Evolutionary conservation across 2,797 vertebrate species (phyloP).

Genomic region (Cyclopterus lumpus): DNA sequence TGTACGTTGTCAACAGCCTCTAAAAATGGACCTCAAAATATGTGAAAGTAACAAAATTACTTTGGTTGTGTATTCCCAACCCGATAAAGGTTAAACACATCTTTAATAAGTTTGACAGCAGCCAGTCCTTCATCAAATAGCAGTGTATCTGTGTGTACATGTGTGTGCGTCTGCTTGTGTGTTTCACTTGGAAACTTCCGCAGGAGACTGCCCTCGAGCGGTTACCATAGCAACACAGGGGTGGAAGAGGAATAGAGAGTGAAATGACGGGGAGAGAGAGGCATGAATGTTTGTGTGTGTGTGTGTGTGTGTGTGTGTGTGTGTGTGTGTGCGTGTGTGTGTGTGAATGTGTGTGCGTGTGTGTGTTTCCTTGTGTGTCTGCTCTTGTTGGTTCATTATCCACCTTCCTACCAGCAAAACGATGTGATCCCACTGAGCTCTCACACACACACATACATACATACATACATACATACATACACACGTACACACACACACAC

Average conservation of each 20-base stretch:
- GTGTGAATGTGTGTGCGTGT: slow-evolving; percentile 24
- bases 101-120: slow-evolving; percentile 71
- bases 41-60: slow-evolving; percentile 36
- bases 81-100: slow-evolving; percentile 67
- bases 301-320: not conserved
- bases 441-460: not conserved
- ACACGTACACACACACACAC: not conserved
- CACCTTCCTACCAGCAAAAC: slow-evolving; percentile 67
- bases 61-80: slow-evolving; percentile 57
- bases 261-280: slow-evolving; percentile 50
- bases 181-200: slow-evolving; percentile 68
- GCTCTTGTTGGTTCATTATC: slow-evolving; percentile 73
- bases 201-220: slow-evolving; percentile 72
- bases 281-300: slow-evolving; percentile 37
- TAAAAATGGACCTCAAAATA: slow-evolving; percentile 42
- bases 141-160: slow-evolving; percentile 30
- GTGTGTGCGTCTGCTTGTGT: slow-evolving; percentile 40
- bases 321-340: no score
- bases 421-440: slow-evolving; percentile 64
- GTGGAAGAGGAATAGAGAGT: slow-evolving; percentile 55
- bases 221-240: slow-evolving; percentile 77
- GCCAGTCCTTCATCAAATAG: slow-evolving; percentile 61
- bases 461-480: slow-evolving; percentile 16
- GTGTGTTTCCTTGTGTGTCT: slow-evolving; percentile 39
- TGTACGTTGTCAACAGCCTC: slow-evolving; percentile 6